A percentile compares a stretch with the other conserved stretches of the same genome.
These are phyloP conservation scores for Drosophila repletoides DNA, from an alignment of 1,140 invertebrate species.

Conservation along the genomic window DNA sequence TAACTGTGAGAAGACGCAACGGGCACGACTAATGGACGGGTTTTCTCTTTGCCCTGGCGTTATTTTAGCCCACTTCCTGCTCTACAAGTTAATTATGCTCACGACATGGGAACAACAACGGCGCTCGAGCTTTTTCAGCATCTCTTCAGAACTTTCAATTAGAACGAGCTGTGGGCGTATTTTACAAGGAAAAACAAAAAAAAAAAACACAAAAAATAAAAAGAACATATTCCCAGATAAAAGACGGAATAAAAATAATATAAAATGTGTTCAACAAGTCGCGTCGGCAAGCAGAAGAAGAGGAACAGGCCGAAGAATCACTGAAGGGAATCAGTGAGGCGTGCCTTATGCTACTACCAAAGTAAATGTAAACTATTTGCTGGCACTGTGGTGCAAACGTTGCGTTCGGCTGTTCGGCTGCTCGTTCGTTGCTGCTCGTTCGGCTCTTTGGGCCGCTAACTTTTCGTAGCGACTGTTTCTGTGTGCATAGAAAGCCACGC, in stretches of 20 bases:
- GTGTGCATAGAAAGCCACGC: conserved; percentile 74
- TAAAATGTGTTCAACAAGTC: conserved; percentile 12
- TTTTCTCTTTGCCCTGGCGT: conserved; percentile 43
- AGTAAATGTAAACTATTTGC: neutral
- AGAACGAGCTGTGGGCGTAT: conserved; percentile 30
- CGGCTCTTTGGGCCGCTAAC: conserved; percentile 48
- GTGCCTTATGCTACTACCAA: conserved; percentile 2
- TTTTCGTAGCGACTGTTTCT: conserved; percentile 65
- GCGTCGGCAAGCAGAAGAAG: no score
- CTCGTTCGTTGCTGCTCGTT: neutral
- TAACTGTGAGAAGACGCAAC: conserved; percentile 63
- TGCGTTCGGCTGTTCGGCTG: conserved; percentile 5
- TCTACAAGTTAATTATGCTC: conserved; percentile 63
- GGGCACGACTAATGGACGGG: conserved; percentile 54
- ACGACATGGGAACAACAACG: conserved; percentile 50
- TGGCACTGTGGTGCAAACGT: conserved; percentile 7
- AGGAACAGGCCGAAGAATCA: neutral
- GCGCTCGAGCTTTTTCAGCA: conserved; percentile 15
- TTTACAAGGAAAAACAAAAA: conserved; percentile 7
- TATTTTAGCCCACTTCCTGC: conserved; percentile 55
- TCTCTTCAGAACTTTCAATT: conserved; percentile 47
- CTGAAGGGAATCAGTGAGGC: conserved; percentile 21
- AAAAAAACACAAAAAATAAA: neutral
- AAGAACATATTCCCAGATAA: conserved; percentile 14
- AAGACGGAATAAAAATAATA: conserved; percentile 1